Evolutionary conservation across 2,888 invertebrate genomes (phyloP).

Genomic region (Volucella inflata): DNA sequence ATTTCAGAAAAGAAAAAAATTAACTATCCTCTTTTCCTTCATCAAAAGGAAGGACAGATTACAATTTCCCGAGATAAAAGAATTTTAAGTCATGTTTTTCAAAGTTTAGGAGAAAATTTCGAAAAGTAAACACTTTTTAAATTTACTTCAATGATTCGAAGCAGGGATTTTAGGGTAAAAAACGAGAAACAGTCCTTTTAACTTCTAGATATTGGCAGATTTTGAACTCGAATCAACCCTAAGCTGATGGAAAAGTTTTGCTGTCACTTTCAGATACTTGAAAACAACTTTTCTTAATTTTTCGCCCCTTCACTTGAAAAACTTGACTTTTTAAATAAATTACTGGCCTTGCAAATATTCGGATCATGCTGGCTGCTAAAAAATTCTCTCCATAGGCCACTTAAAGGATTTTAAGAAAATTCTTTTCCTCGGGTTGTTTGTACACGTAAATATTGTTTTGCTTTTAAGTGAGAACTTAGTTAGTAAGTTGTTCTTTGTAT

Average conservation of each 20-base stretch:
- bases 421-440: neutral
- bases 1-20: too few relatives aligned
- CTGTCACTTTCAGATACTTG: slow-evolving; percentile 20
- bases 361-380: neutral
- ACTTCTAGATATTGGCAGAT: too few relatives aligned
- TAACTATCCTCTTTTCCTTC: too few relatives aligned
- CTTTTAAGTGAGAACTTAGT: too few relatives aligned
- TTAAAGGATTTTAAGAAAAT: neutral
- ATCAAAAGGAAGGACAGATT: too few relatives aligned
- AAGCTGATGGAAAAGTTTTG: neutral
- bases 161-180: neutral
- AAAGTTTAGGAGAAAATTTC: slow-evolving; percentile 24
- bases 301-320: neutral
- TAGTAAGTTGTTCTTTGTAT: too few relatives aligned
- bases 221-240: too few relatives aligned
- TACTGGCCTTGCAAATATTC: slow-evolving; percentile 28
- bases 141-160: slow-evolving; percentile 1
- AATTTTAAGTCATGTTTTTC: slow-evolving; percentile 7
- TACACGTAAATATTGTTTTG: too few relatives aligned
- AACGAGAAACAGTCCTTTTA: neutral
- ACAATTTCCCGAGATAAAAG: neutral
- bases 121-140: slow-evolving; percentile 12
- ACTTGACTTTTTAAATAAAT: slow-evolving; percentile 43
- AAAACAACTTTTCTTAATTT: neutral
- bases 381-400: slow-evolving; percentile 18